phyloP scores from a whole-genome alignment of 2,113 vertebrate species.

The Gorsachius goisagi region DNA sequence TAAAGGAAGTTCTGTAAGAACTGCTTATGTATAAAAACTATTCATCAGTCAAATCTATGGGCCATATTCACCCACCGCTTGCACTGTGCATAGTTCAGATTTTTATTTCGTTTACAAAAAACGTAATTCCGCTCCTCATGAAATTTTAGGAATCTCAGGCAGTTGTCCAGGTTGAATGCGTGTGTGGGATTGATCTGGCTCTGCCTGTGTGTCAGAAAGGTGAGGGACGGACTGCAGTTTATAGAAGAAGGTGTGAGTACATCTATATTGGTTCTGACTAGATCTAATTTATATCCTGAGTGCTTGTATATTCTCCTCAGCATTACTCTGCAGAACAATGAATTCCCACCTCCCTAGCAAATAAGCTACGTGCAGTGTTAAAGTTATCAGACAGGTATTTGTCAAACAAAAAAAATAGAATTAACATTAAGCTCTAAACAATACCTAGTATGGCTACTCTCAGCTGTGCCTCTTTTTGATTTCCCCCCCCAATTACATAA shows the following conservation, averaged over 20 bases:
- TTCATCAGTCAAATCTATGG: constrained; percentile 54
- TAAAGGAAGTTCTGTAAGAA: constrained; percentile 60
- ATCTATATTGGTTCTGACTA: background rate
- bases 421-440: background rate
- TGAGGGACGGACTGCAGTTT: background rate
- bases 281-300: background rate
- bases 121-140: constrained; percentile 6
- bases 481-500: background rate
- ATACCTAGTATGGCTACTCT: background rate
- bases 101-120: constrained; percentile 38
- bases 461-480: background rate
- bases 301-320: background rate
- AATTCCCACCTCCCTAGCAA: background rate
- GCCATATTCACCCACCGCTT: constrained; percentile 30
- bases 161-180: background rate
- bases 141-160: constrained; percentile 39
- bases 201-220: background rate
- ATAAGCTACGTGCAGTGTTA: background rate
- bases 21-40: constrained; percentile 56
- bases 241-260: background rate
- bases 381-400: background rate
- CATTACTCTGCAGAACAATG: background rate
- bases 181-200: background rate
- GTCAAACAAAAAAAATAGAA: background rate
- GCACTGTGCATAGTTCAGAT: background rate